Evolutionary conservation across 2,888 invertebrate species (phyloP).

Genomic region (Thecophora atra): DNA sequence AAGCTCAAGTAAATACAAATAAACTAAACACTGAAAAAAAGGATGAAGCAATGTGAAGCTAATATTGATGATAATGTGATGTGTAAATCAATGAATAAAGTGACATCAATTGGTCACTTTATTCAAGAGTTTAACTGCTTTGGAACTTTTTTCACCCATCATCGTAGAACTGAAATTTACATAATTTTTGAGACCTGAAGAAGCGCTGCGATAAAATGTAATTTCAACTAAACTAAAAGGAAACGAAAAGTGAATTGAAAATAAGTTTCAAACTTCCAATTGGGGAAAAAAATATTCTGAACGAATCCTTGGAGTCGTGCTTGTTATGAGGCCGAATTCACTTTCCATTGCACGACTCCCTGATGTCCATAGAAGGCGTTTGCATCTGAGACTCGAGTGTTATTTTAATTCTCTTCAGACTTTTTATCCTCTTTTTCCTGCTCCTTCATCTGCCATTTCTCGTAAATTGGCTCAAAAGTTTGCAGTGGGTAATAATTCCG

Average conservation of each 20-base stretch:
- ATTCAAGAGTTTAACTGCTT: no score
- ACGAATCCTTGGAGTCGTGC: no score
- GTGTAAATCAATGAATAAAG: no score
- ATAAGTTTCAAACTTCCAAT: background rate
- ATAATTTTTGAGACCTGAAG: background rate
- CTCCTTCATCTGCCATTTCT: conserved; percentile 1
- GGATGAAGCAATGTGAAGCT: no score
- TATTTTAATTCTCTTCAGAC: background rate
- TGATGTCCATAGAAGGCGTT: background rate
- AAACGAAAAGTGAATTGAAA: background rate
- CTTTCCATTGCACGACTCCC: background rate
- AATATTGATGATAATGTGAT: no score
- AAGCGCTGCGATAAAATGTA: background rate
- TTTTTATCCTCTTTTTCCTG: background rate
- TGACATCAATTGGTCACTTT: no score
- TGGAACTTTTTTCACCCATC: no score
- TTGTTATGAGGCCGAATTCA: background rate
- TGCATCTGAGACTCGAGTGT: background rate
- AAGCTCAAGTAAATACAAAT: no score
- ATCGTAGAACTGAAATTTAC: background rate
- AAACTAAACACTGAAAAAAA: no score
- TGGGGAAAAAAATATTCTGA: background rate
- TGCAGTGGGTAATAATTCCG: conserved; percentile 43
- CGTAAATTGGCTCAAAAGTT: conserved; percentile 43
- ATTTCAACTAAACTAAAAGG: background rate